These are phyloP conservation scores for Coluber constrictor DNA, from an alignment of 2,797 vertebrate species.

Conservation along the genomic window DNA sequence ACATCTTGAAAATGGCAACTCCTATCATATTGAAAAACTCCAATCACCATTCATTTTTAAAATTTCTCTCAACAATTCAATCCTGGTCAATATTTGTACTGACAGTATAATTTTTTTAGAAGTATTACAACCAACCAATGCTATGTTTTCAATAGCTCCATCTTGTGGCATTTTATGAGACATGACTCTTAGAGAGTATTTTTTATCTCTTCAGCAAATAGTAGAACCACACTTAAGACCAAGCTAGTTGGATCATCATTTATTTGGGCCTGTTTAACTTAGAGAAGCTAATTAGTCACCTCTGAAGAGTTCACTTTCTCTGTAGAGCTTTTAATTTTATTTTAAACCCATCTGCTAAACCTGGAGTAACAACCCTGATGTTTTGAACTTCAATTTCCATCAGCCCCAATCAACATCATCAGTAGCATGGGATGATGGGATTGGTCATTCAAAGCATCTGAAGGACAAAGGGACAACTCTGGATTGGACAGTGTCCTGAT, in stretches of 20 bases:
- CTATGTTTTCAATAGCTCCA: conserved; percentile 1
- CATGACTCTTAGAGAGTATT: background rate
- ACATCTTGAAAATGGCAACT: background rate
- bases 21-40: background rate
- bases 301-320: background rate
- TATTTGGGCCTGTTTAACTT: background rate
- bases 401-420: background rate
- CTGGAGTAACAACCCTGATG: background rate
- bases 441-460: background rate
- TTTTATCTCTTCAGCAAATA: background rate
- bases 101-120: background rate
- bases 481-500: background rate
- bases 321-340: background rate
- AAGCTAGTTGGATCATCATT: background rate
- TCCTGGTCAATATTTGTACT: background rate
- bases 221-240: background rate
- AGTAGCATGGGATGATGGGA: background rate
- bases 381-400: background rate
- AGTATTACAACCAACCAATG: background rate
- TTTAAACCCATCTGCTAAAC: background rate
- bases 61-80: background rate
- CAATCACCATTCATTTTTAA: too few relatives aligned
- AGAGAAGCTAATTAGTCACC: background rate
- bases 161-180: background rate
- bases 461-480: background rate